Evolutionary conservation across 2,888 invertebrate species (phyloP).

Genomic region (Chesias legatella): DNA sequence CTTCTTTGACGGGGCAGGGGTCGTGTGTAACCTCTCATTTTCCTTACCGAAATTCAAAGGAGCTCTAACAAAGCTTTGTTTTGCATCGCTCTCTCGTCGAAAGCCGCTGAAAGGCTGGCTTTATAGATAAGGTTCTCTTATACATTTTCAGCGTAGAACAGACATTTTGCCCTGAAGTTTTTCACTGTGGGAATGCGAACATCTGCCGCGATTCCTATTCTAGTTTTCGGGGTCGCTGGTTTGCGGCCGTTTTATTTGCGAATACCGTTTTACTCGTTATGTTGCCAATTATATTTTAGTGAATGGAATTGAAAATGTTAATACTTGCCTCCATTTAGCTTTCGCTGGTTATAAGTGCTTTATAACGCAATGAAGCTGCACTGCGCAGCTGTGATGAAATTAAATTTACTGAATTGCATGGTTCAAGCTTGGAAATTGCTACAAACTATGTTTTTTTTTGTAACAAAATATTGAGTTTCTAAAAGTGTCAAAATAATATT

Average conservation of each 20-base stretch:
- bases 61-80: slow-evolving; percentile 77
- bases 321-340: slow-evolving; percentile 30
- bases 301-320: slow-evolving; percentile 44
- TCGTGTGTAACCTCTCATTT: slow-evolving; percentile 76
- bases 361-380: slow-evolving; percentile 30
- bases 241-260: slow-evolving; percentile 51
- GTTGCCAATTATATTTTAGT: slow-evolving; percentile 45
- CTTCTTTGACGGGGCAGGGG: slow-evolving; percentile 67
- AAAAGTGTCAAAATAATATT: too few relatives aligned
- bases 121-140: slow-evolving; percentile 77
- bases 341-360: slow-evolving; percentile 34
- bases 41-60: slow-evolving; percentile 79
- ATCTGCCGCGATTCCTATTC: slow-evolving; percentile 63
- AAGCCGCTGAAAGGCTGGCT: slow-evolving; percentile 74
- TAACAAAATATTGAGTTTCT: too few relatives aligned
- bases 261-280: slow-evolving; percentile 51
- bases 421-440: not conserved
- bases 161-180: slow-evolving; percentile 65
- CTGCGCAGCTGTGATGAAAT: slow-evolving; percentile 14
- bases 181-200: slow-evolving; percentile 65
- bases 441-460: slow-evolving; percentile 1
- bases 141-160: slow-evolving; percentile 68
- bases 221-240: slow-evolving; percentile 56
- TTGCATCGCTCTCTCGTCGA: slow-evolving; percentile 70
- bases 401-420: slow-evolving; percentile 10